Percentiles rank a stretch among this genome's conserved stretches.
Evolutionary conservation across 1,140 invertebrate species (phyloP).

Genomic region (Grapholita molesta): DNA sequence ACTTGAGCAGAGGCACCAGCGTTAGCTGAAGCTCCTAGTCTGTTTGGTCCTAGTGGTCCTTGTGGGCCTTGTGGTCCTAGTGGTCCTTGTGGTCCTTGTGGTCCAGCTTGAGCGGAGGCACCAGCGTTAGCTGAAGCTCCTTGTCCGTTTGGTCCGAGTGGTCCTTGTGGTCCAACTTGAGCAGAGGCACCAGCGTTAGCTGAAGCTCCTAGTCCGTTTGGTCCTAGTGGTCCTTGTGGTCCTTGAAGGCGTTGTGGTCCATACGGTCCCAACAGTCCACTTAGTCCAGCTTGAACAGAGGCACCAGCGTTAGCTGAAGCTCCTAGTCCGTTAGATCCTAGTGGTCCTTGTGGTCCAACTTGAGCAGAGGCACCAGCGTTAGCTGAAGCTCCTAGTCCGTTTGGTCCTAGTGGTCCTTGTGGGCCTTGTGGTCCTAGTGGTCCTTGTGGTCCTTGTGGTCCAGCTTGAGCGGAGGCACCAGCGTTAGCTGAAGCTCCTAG

Average conservation of each 20-base stretch:
- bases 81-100: not conserved
- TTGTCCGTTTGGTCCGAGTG: not conserved
- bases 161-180: not conserved
- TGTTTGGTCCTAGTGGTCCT: not conserved
- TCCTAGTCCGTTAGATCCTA: not conserved
- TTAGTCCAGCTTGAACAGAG: not conserved
- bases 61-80: not conserved
- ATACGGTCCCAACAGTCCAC: constrained; percentile 4
- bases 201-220: not conserved
- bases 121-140: not conserved
- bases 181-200: not conserved
- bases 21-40: not conserved
- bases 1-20: not conserved
- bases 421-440: not conserved
- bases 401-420: not conserved
- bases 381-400: not conserved
- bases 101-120: not conserved
- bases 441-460: not conserved
- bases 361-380: not conserved
- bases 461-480: not conserved
- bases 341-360: constrained; percentile 16
- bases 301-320: constrained; percentile 21
- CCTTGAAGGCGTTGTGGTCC: constrained; percentile 4
- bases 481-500: not conserved
- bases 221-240: not conserved